These are phyloP conservation scores for Phainopepla nitens DNA, from an alignment of 2,113 vertebrate species.

Conservation along the genomic window DNA sequence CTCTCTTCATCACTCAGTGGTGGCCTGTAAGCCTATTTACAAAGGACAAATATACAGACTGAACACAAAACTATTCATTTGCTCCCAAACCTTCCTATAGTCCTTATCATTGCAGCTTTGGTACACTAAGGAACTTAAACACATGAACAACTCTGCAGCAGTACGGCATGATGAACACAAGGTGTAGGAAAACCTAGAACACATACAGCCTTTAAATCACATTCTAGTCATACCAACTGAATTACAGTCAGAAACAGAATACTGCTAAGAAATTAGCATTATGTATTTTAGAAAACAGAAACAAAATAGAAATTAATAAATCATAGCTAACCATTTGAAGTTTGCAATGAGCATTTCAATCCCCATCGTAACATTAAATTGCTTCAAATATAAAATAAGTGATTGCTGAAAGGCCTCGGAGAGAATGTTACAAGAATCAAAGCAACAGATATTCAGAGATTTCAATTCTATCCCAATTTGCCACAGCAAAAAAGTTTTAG, in stretches of 20 bases:
- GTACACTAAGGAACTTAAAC: background rate
- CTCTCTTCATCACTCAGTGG: background rate
- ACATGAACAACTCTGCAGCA: background rate
- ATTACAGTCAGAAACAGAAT: background rate
- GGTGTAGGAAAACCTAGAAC: background rate
- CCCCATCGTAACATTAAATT: background rate
- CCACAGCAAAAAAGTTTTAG: background rate
- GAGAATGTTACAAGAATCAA: background rate
- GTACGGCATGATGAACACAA: background rate
- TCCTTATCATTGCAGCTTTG: background rate
- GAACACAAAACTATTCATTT: background rate
- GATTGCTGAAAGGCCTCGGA: background rate
- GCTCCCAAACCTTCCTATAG: background rate
- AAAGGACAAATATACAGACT: background rate
- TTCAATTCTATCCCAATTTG: background rate
- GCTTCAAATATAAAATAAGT: background rate
- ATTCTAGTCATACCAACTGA: background rate
- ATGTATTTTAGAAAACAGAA: background rate
- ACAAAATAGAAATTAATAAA: background rate
- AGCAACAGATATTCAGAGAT: background rate
- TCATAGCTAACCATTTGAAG: background rate
- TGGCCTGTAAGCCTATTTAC: background rate
- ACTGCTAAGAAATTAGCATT: background rate
- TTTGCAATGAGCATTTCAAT: background rate
- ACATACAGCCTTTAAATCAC: background rate